Evolutionary conservation across 2,113 vertebrate species (phyloP), one percentile per base, ranked within the genome.

Genomic region (Macaca mulatta): DNA sequence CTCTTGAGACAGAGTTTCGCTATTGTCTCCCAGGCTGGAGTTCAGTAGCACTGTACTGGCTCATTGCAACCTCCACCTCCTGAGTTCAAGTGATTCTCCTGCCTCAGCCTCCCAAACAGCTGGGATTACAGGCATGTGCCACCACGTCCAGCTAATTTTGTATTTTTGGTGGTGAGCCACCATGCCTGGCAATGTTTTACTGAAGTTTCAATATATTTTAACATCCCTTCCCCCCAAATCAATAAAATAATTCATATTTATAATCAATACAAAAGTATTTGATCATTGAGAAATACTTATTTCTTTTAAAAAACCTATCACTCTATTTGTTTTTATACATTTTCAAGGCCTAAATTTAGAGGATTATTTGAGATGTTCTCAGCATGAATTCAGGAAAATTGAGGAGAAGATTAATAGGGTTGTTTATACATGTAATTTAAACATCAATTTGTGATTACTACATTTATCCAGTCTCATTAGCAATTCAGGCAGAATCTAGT

Each of bases 401-500:
- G 3, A 94, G 48, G 9, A 5, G 84, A 93, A 90, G 89, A 79
- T 81, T 96, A 94, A 93, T n/a, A 92, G 40, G 57, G 4, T 80
- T 90, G 64, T 82, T 96, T 94, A 25, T 48, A 93, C 6, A n/a
- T 52, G 38, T 86, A 80, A 90, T 85, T 96, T 96, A 92, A 97
- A 92, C 32, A 83, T 91, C 59, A 52, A 45, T 86, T 95, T 86
- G 40, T 85, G 52, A 85, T 89, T 82, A 79, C 17, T 81, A 88
- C 18, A 86, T 79, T 96, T 97, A 93, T 88, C 48, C 67, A 14
- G 32, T 94, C 87, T 96, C 88, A 43, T 89, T 81, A 94, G 90
- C 43, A 95, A 93, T 88, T 96, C 75, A 93, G 52, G 43, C 75
- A 94, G 74, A 86, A 80, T 78, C 57, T 79, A 79, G 45, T 88